phyloP scores from a whole-genome alignment of 1,140 invertebrate species.

The Drosophila chauvacae region DNA sequence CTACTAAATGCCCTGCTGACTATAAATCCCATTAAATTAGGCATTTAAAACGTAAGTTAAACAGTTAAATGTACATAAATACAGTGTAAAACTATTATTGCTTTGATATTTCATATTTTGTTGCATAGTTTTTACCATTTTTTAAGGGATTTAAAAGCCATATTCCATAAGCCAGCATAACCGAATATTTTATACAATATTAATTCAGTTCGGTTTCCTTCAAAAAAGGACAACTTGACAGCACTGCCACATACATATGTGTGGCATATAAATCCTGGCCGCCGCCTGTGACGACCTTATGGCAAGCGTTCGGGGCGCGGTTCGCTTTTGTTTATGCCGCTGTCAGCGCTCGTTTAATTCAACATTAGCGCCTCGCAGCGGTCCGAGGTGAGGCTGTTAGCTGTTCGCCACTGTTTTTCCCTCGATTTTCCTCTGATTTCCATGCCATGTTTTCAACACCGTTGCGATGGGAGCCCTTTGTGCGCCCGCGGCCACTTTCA shows the following conservation, averaged over 20 bases:
- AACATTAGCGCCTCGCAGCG: slow-evolving; percentile 78
- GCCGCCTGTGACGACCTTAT: slow-evolving; percentile 41
- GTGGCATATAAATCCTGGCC: slow-evolving; percentile 60
- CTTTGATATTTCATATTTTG: background rate
- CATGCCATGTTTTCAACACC: slow-evolving; percentile 17
- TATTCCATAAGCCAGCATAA: background rate
- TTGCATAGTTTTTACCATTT: background rate
- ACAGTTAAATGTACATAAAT: background rate
- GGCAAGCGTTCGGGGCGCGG: slow-evolving; percentile 26
- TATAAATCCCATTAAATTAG: no score
- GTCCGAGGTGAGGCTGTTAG: slow-evolving; percentile 57
- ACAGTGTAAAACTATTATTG: background rate
- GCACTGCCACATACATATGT: slow-evolving; percentile 17
- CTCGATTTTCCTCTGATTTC: slow-evolving; percentile 21
- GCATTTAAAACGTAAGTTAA: no score
- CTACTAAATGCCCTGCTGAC: no score
- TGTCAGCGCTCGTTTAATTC: slow-evolving; percentile 80
- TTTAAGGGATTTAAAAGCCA: background rate
- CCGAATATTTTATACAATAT: slow-evolving; percentile 6
- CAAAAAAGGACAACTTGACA: slow-evolving; percentile 8
- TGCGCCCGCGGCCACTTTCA: slow-evolving; percentile 65
- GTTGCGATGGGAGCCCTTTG: slow-evolving; percentile 55
- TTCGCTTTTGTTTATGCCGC: slow-evolving; percentile 74
- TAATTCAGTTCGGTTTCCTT: background rate
- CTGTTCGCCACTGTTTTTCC: slow-evolving; percentile 25